Evolutionary conservation across 2,888 invertebrate species (phyloP).

Genomic region (Nymphalis polychloros): DNA sequence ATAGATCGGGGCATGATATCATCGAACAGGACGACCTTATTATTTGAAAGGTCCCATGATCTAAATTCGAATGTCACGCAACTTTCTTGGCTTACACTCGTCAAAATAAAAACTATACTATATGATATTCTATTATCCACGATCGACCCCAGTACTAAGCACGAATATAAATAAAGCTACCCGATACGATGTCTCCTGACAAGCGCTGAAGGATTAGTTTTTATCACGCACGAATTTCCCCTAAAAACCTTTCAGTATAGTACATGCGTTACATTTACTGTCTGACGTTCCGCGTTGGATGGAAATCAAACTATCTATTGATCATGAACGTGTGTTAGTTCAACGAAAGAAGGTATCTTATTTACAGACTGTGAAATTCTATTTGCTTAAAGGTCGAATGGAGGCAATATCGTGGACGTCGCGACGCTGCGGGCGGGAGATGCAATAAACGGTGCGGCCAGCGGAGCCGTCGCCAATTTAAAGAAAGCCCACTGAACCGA

Average conservation of each 20-base stretch:
- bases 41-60: constrained; percentile 78
- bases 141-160: constrained; percentile 55
- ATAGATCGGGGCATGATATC: constrained; percentile 68
- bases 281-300: constrained; percentile 45
- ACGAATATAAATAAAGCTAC: constrained; percentile 72
- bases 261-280: constrained; percentile 1
- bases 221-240: constrained; percentile 73
- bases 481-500: constrained; percentile 83
- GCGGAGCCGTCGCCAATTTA: constrained; percentile 81
- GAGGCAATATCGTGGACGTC: constrained; percentile 80
- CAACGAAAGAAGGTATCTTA: constrained; percentile 74
- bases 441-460: constrained; percentile 80
- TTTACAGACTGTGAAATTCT: constrained; percentile 77
- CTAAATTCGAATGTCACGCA: constrained; percentile 76
- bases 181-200: constrained; percentile 64
- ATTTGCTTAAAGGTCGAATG: constrained; percentile 80
- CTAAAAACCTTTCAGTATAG: constrained; percentile 38
- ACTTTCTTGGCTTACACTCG: constrained; percentile 74
- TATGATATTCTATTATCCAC: constrained; percentile 62
- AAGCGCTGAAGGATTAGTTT: constrained; percentile 68
- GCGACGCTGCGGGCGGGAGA: constrained; percentile 75
- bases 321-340: constrained; percentile 64
- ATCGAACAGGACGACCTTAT: constrained; percentile 73
- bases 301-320: constrained; percentile 63
- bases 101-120: constrained; percentile 74